Evolutionary conservation across 2,888 invertebrate species (phyloP), one percentile per base, ranked within the genome.

Genomic region (Eristalinus aeneus): DNA sequence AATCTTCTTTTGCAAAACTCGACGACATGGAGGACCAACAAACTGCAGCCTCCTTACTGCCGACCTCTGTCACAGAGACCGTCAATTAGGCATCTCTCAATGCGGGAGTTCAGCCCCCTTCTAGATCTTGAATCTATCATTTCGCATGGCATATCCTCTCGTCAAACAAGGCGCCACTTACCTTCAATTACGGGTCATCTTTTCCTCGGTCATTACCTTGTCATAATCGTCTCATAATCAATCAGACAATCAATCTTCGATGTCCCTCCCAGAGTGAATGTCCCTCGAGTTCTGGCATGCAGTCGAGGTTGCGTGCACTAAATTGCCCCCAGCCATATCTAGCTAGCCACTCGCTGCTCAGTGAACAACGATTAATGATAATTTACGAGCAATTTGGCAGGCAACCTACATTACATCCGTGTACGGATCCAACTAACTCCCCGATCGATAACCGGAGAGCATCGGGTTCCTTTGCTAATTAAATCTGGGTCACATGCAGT

Each of bases 401-500:
- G 60, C 76, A 58, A 53, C 73, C 80, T 23, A 76, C 58, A 76
- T 73, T 60, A 76, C 73, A 65, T 84, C 84, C 54, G 76, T 80
- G 46, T 46, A 46, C 16, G 46, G 46, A 46, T 46, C 46, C 84
- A 80, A 80, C 84, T 80, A 84, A 85, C 75, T 71, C 54, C 63
- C 46, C 16, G 46, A 46, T 46, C 46, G 46, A 46, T 46, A 12
- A 20, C 39, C 27, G 54, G 36, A 22, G 56, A 31, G 64, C 69
- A 81, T 85, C 73, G 36, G 67, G 73, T 76, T 81, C 72, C 76
- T 31, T 68, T 60, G 68, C 68, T 85, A 85, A 85, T 85, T 85
- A 85, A 85, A 85, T 85, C 85, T 85, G 85, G 85, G 85, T 85
- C 81, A 85, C 81, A 77, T 68, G 64, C 71, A 71, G 31, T 53